These are phyloP conservation scores for Anhinga anhinga DNA, from an alignment of 2,113 vertebrate genomes.

Conservation along the genomic window DNA sequence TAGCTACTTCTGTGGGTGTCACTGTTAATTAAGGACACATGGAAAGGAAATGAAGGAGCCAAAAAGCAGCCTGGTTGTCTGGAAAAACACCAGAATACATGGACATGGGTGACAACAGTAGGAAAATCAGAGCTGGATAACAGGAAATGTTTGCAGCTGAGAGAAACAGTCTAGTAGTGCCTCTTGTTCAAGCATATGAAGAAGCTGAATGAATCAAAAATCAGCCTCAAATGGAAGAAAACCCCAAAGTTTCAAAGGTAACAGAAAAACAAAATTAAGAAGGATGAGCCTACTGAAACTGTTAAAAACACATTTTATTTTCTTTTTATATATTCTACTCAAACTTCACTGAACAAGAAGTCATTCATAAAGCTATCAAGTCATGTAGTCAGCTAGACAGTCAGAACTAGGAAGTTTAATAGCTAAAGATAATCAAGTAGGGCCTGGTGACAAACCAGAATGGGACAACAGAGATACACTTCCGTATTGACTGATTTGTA, in stretches of 20 bases:
- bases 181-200: not conserved
- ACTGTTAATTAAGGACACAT: constrained; percentile 47
- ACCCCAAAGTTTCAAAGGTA: not conserved
- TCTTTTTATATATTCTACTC: not conserved
- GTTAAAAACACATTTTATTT: not conserved
- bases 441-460: not conserved
- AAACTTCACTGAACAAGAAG: not conserved
- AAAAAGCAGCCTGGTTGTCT: constrained; percentile 33
- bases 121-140: not conserved
- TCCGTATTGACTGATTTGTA: not conserved
- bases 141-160: constrained; percentile 6
- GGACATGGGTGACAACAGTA: constrained; percentile 35
- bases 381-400: not conserved
- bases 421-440: not conserved
- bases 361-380: not conserved
- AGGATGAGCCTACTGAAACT: not conserved
- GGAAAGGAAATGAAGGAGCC: constrained; percentile 40
- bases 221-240: not conserved
- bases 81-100: constrained; percentile 34
- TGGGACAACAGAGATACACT: not conserved
- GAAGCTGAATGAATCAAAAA: not conserved
- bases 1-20: constrained; percentile 20
- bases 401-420: not conserved
- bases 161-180: not conserved
- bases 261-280: not conserved